phyloP scores from a whole-genome alignment of 2,113 vertebrate genomes.

The Stercorarius parasiticus region DNA sequence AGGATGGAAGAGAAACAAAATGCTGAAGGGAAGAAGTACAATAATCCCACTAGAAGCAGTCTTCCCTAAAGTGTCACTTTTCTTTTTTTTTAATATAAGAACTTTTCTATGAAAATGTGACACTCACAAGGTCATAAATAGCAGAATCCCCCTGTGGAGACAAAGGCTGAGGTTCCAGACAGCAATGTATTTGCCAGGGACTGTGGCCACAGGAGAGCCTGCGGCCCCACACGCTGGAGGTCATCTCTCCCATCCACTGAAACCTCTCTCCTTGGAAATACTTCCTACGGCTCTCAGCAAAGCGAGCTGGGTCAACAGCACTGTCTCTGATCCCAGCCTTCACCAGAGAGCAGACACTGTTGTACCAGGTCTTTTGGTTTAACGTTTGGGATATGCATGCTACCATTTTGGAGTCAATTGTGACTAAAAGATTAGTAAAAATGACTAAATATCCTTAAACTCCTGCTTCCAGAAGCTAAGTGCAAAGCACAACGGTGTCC shows the following conservation, averaged over 20 bases:
- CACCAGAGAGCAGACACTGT: background rate
- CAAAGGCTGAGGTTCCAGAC: background rate
- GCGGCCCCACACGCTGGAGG: background rate
- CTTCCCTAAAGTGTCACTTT: background rate
- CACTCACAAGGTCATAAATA: background rate
- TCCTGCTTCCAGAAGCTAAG: background rate
- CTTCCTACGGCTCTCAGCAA: background rate
- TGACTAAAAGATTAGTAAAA: background rate
- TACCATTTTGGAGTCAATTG: background rate
- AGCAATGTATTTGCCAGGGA: background rate
- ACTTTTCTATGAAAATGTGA: background rate
- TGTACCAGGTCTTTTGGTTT: background rate
- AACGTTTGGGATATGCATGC: accelerated
- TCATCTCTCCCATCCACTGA: background rate
- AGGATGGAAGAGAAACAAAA: background rate
- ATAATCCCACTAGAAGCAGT: background rate
- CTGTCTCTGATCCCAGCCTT: background rate
- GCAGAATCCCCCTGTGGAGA: background rate
- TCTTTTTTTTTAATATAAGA: background rate
- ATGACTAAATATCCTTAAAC: background rate
- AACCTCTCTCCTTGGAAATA: background rate
- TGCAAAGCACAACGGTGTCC: accelerated
- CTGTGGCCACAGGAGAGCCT: background rate
- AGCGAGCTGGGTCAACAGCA: background rate
- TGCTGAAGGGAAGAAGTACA: background rate